Evolutionary conservation across 1,140 invertebrate genomes (phyloP), one percentile per base, ranked within the genome.

Genomic region (Battus philenor): DNA sequence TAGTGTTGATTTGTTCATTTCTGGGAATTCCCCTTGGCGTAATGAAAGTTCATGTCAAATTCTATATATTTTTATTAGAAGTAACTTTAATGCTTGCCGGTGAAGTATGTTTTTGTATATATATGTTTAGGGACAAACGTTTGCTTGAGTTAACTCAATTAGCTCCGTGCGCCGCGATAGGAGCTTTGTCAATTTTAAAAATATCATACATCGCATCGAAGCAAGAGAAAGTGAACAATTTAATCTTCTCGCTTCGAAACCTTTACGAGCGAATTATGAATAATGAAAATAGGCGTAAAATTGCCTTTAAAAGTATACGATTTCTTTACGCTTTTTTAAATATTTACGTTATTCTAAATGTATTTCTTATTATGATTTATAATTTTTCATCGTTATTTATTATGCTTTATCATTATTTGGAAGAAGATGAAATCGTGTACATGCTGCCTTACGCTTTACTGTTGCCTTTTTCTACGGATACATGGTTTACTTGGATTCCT

Each of bases 311-410:
- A n/a, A n/a, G n/a, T n/a, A n/a, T 15, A 39, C 8, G 52, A 79
- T 16, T 50, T 76, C 6, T 32, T 53, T n/a, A n/a, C n/a, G n/a
- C n/a, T 6, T 46, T 67, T 18, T 20, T 76, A 0, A 70, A 64
- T 22, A 33, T 26, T 50, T 79, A 72, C 30, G 68, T 74, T 29
- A 34, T 79, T 31, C 31, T 79, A 8, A 79, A 79, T 20, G 44
- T 27, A 8, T 41, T 65, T 10, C 53, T 79, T 2, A 72, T 79
- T 27, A 58, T 44, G 2, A 59, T 74, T 10, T 79, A 79, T 33
- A 79, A 75, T 44, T 79, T 76, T 62, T 69, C 65, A 0, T 47
- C 66, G 6, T 45, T 59, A 1, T 4, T 69, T 15, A 47, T 70
- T 4, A 70, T 74, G 9, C 34, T 51, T 1, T 72, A 66, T 50